phyloP scores from a whole-genome alignment of 1,140 invertebrate genomes.

The Drosophila sp. region DNA sequence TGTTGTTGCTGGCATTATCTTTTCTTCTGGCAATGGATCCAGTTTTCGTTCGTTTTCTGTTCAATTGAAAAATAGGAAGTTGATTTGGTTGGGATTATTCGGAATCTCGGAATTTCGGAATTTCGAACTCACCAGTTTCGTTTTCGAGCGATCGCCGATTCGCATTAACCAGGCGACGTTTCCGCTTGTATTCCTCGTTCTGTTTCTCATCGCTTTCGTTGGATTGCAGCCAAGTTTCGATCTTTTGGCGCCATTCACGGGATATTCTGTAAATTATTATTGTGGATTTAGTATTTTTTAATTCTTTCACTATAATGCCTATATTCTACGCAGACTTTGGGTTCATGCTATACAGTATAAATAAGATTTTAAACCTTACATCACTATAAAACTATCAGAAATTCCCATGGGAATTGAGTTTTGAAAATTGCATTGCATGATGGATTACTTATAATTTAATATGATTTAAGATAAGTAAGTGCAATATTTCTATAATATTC shows the following conservation, averaged over 20 bases:
- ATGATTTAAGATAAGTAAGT: no score
- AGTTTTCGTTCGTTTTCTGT: conserved; percentile 91
- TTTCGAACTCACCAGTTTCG: conserved; percentile 88
- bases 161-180: conserved; percentile 87
- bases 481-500: no score
- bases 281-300: not conserved
- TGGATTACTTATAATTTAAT: no score
- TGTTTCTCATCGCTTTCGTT: conserved; percentile 93
- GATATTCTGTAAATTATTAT: conserved; percentile 68
- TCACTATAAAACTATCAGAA: no score
- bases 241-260: conserved; percentile 93
- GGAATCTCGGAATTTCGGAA: no score
- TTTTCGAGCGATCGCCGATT: conserved; percentile 92
- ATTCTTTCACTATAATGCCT: no score
- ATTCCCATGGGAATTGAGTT: conserved; percentile 5
- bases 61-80: conserved; percentile 1
- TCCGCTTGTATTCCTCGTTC: conserved; percentile 88
- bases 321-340: no score
- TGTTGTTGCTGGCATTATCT: conserved; percentile 72
- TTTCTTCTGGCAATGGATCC: conserved; percentile 89
- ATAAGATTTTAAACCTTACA: no score
- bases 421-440: not conserved
- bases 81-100: not conserved
- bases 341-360: no score
- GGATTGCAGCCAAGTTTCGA: conserved; percentile 95